Conservation (phyloP, 2,113 vertebrate species). For the Salvelinus namaycush region DNA sequence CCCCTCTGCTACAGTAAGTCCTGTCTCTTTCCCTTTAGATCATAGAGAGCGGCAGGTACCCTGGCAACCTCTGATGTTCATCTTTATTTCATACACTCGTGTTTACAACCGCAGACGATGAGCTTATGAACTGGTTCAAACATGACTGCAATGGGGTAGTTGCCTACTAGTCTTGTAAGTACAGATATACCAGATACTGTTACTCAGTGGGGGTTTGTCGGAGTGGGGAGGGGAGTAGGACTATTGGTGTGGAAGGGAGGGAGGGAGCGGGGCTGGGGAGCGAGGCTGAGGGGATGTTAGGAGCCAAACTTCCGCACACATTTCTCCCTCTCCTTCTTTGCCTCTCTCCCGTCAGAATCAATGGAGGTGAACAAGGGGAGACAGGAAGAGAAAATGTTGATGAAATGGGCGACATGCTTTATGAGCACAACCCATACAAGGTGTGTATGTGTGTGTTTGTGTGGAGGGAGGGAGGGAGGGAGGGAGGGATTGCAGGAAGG, state of each 20-base stretch:
- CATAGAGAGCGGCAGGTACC: neutral
- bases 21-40: neutral
- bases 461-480: too few relatives aligned
- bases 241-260: neutral
- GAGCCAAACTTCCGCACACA: neutral
- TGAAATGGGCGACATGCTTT: constrained; percentile 21
- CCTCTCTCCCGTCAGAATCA: constrained; percentile 20
- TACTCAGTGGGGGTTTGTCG: too few relatives aligned
- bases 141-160: neutral
- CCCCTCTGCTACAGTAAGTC: too few relatives aligned
- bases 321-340: too few relatives aligned
- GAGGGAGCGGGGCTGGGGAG: neutral
- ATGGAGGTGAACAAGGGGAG: constrained; percentile 23
- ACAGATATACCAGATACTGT: neutral
- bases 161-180: neutral
- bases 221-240: too few relatives aligned
- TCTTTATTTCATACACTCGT: constrained; percentile 10
- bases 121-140: neutral
- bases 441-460: too few relatives aligned
- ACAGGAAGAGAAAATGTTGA: constrained; percentile 15
- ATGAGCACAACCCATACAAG: constrained; percentile 21
- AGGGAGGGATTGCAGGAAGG: constrained; percentile 1
- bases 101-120: neutral
- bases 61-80: constrained; percentile 15
- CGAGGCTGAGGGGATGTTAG: constrained; percentile 2